Conservation (phyloP, 2,797 vertebrate species). For the Chelidonichthys spinosus region DNA sequence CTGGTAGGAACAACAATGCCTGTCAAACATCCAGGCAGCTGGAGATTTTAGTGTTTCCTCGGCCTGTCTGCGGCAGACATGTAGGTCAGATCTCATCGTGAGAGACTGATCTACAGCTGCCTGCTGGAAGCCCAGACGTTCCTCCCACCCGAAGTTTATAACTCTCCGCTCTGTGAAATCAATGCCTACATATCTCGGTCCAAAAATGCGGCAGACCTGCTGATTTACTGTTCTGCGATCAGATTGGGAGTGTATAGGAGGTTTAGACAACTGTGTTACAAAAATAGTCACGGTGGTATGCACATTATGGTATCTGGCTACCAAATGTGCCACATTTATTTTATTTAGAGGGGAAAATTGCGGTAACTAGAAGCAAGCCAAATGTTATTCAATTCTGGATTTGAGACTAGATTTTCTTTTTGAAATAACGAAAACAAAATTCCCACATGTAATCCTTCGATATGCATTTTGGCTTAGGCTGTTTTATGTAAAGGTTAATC, state of each 20-base stretch:
- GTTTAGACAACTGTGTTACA: constrained; percentile 6
- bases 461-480: neutral
- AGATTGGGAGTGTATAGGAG: constrained; percentile 13
- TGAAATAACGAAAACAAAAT: constrained; percentile 3
- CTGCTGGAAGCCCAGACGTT: constrained; percentile 11
- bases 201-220: constrained; percentile 7
- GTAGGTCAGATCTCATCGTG: constrained; percentile 34
- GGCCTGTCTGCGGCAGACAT: constrained; percentile 23
- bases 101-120: constrained; percentile 37
- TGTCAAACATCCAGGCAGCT: constrained; percentile 34
- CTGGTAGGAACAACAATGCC: neutral
- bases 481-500: constrained; percentile 8
- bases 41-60: constrained; percentile 31
- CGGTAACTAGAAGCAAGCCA: neutral
- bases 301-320: constrained; percentile 21
- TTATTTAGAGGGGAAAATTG: constrained; percentile 8
- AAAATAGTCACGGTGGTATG: neutral
- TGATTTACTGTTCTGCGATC: constrained; percentile 40
- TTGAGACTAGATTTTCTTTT: constrained; percentile 16
- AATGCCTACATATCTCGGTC: constrained; percentile 37
- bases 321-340: constrained; percentile 21
- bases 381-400: constrained; percentile 4
- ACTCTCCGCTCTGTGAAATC: constrained; percentile 36
- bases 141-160: constrained; percentile 33
- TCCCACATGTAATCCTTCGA: neutral